Evolutionary conservation across 2,113 vertebrate genomes (phyloP), one percentile per base, ranked within the genome.

Genomic region (Calyptomena viridis): DNA sequence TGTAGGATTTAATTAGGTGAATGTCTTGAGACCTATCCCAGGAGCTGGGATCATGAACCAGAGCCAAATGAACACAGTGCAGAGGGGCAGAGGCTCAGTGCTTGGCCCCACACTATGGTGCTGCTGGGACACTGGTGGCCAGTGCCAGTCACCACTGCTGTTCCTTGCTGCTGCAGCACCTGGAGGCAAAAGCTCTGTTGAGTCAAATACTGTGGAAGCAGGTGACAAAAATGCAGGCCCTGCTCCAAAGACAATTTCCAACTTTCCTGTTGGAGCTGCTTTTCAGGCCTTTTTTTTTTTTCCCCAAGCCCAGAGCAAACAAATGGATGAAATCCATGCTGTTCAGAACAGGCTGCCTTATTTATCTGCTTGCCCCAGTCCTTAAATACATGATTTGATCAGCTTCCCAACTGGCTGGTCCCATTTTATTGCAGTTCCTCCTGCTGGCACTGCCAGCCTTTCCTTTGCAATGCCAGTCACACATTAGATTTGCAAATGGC

Each of bases 21-120:
- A 11, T 33, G 53, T 27, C 44, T 63, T n/a, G 20, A 60, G 44
- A 89, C n/a, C 73, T 35, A 23, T 76, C 23, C 40, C 37, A 46
- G 58, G n/a, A 59, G 47, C 0, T 2, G 4, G 30, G 64, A 18
- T 66, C 0, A 0, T 40, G 58, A 79, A 39, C 9, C 58, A 42
- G 66, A 59, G 77, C 58, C 44, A 33, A 21, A 31, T 0, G 7
- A 73, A 8, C 11, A 5, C 19, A 9, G 39, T 1, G 30, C 69
- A 27, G 73, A 39, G 49, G 9, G 37, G 24, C 78, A 62, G 89
- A 28, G 72, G 60, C 35, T 84, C 9, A 8, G n/a, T 11, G 69
- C 52, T 72, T 31, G 11, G 12, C 74, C 4, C 2, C 35, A 11
- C 30, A 12, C 1, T 5, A 4, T 16, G 6, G 25, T 3, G 8